Evolutionary conservation across 2,113 vertebrate species (phyloP), one percentile per base, ranked within the genome.

Genomic region (Sceloporus tristichus): DNA sequence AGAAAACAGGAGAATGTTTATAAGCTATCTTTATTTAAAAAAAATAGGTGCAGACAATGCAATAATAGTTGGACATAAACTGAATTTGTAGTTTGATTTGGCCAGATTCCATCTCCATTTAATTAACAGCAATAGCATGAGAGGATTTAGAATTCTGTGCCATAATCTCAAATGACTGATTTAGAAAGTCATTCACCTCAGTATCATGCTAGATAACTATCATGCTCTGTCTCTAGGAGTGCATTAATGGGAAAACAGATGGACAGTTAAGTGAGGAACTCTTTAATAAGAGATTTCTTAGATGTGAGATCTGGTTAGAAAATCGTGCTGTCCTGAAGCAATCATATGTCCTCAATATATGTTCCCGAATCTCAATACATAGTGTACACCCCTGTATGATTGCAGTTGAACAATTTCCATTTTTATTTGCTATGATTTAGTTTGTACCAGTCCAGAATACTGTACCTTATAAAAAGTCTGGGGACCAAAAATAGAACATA

Each of bases 181-280:
- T 91, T 84, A 90, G 81, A 80, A 89, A 93, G 89, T 81, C 59
- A 83, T 54, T 87, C 38, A 80, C 85, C 81, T 89, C 87, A 79
- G 14, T 90, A 89, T 94, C 54, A 79, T 19, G 76, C 87, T 79
- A 16, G 88, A 90, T 88, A 86, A 77, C 76, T 94, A 83, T 92
- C 88, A 91, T 95, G 93, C 92, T 94, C 94, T 76, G 90, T 94
- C 77, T 1, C 0, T 91, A 90, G 80, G 59, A 93, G 84, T 90
- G 78, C 71, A 81, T 92, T 94, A 93, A 90, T 91, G 93, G 75
- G 42, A 95, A 95, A 95, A 94, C 94, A 93, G 91, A 92, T 94
- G 92, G 89, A 89, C 85, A 91, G 87, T 94, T 92, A 93, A 82
- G 87, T 40, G 78, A 56, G 80, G 82, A 84, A 83, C 91, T 81